phyloP scores from a whole-genome alignment of 2,113 vertebrate species.

The Willisornis vidua region DNA sequence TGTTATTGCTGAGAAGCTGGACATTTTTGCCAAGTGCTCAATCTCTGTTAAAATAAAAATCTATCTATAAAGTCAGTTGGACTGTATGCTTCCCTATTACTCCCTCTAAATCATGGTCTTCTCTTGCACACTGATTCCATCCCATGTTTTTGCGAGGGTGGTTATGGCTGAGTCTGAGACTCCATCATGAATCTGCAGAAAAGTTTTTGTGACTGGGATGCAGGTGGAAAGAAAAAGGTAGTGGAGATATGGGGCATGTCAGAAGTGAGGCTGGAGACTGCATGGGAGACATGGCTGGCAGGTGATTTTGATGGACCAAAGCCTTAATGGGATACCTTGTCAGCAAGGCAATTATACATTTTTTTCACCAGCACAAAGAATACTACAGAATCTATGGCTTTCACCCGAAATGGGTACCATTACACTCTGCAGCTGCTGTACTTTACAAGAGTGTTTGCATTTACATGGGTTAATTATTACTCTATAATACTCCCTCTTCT shows the following conservation, averaged over 20 bases:
- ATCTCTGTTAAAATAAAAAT: not conserved
- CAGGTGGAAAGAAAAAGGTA: not conserved
- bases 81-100: not conserved
- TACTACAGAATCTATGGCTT: not conserved
- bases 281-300: not conserved
- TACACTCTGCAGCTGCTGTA: not conserved
- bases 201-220: not conserved
- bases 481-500: not conserved
- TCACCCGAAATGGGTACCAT: not conserved
- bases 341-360: not conserved
- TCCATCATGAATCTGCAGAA: not conserved
- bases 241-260: not conserved
- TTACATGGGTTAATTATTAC: not conserved
- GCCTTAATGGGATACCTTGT: not conserved
- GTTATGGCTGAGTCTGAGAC: not conserved
- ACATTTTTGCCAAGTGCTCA: not conserved
- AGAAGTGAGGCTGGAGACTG: not conserved
- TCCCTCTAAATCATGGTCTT: not conserved
- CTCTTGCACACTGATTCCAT: not conserved
- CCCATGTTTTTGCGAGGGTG: accelerated
- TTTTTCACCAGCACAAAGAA: not conserved
- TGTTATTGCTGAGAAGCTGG: not conserved
- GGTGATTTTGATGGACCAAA: not conserved
- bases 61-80: not conserved
- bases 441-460: not conserved